Base-by-base conservation (phyloP, 2,113 vertebrate genomes). In the Callospermophilus lateralis region DNA sequence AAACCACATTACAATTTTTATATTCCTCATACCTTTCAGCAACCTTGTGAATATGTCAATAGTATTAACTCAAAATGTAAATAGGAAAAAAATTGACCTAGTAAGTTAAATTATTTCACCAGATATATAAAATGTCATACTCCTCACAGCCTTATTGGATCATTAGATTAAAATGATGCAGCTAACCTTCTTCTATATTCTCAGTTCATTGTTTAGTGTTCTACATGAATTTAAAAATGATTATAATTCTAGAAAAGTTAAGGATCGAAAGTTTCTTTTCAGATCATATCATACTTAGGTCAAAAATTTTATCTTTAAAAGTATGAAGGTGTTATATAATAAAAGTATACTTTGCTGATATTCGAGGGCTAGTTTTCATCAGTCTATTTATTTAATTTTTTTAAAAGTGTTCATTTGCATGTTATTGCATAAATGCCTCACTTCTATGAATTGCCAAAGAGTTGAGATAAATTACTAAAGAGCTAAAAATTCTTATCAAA, bases 31-130 rank as follows among this genome's bases (percentile, higher is more conserved):
- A 73, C 8, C 34, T 89, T 96, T 88, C 89, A 95, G 72, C 16
- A 93, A 58, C 17, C 28, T 93, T 93, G 39, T 91, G 58, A 95
- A 37, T 84, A 90, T 85, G n/a, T 74, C 34, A 58, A 61, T 37
- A 51, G 28, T 85, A 90, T 89, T 85, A 78, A 90, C 39, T 83
- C 42, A 85, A 93, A 81, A 74, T 87, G 0, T 95, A 95, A 96
- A 61, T 20, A 28, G 4, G 28, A 68, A 76, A 90, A 45, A 72
- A 84, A 87, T 87, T 72, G 10, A 63, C 4, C 74, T 78, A 84
- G 17, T 5, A 91, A 86, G 26, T 83, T 92, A 90, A 87, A 88
- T 77, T 13, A 92, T 20, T 88, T 93, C 8, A 9, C 13, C 67
- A 86, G 24, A 34, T 80, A 68, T 34, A 17, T 73, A 42, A 53